Conservation (phyloP, 1,140 invertebrate species). For the Drosophila orosa region DNA sequence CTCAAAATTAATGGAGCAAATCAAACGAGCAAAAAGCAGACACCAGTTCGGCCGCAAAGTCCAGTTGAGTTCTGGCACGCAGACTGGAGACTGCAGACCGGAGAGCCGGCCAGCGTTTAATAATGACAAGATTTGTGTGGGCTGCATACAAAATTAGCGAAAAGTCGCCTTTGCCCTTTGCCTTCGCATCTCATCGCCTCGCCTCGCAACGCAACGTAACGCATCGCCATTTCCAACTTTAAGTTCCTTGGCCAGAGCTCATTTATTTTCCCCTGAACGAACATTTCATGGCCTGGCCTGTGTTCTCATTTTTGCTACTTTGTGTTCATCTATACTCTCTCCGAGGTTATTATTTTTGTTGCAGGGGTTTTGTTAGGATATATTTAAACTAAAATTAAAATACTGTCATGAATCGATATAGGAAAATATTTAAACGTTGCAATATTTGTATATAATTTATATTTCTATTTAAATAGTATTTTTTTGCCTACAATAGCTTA, state of each 20-base stretch:
- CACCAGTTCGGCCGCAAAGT: slow-evolving; percentile 26
- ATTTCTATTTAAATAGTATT: background rate
- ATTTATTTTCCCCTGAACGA: slow-evolving; percentile 67
- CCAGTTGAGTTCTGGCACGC: slow-evolving; percentile 12
- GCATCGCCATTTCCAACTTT: slow-evolving; percentile 23
- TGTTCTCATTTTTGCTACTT: slow-evolving; percentile 29
- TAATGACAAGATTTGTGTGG: slow-evolving; percentile 78
- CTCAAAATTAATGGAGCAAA: slow-evolving; percentile 78
- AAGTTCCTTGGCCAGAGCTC: slow-evolving; percentile 42
- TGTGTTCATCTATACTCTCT: slow-evolving; percentile 12
- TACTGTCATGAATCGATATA: too few species aligned
- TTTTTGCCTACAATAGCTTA: background rate
- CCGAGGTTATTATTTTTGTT: background rate
- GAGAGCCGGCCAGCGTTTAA: slow-evolving; percentile 51
- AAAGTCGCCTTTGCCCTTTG: slow-evolving; percentile 12
- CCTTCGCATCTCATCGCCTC: slow-evolving; percentile 14
- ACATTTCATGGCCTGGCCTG: slow-evolving; percentile 20
- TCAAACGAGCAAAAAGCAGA: slow-evolving; percentile 66
- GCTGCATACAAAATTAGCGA: slow-evolving; percentile 73
- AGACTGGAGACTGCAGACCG: slow-evolving; percentile 6
- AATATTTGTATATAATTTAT: background rate
- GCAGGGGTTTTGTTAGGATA: background rate
- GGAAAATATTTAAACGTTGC: too few species aligned
- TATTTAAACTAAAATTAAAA: too few species aligned
- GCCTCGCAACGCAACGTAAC: slow-evolving; percentile 18